These are phyloP conservation scores for Cheilosia soror DNA, from an alignment of 2,888 invertebrate genomes.

Conservation along the genomic window DNA sequence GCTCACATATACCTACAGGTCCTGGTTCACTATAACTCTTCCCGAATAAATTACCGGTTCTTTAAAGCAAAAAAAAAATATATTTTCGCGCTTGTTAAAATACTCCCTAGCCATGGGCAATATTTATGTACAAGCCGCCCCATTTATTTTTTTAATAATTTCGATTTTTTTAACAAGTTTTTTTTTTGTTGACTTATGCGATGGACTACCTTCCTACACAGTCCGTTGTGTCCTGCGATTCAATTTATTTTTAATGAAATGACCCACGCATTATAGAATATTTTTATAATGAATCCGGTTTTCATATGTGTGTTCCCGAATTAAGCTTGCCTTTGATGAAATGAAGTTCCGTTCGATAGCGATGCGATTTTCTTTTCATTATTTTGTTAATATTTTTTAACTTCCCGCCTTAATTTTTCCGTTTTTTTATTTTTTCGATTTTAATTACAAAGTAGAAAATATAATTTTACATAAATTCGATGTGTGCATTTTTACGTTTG, in stretches of 20 bases:
- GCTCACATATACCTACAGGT: not conserved
- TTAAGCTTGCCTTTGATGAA: slow-evolving; percentile 7
- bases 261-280: slow-evolving; percentile 1
- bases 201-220: not conserved
- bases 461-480: slow-evolving; percentile 1
- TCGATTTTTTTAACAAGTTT: not conserved
- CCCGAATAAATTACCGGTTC: slow-evolving; percentile 20
- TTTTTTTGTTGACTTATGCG: not conserved
- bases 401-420: not conserved
- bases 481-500: slow-evolving; percentile 33
- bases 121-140: not conserved
- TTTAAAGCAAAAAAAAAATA: not conserved
- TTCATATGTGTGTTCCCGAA: slow-evolving; percentile 19
- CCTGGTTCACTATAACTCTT: slow-evolving; percentile 5
- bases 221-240: slow-evolving; percentile 4
- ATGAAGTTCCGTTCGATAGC: not conserved
- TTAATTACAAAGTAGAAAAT: not conserved
- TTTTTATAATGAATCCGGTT: slow-evolving; percentile 19
- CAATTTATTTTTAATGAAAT: slow-evolving; percentile 42
- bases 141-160: slow-evolving; percentile 31
- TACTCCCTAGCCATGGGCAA: slow-evolving; percentile 8
- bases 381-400: slow-evolving; percentile 8
- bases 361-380: slow-evolving; percentile 52
- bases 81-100: slow-evolving; percentile 14
- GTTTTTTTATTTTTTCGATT: slow-evolving; percentile 5